Conservation (phyloP, 2,113 vertebrate species). For the Rhinopithecus roxellana region DNA sequence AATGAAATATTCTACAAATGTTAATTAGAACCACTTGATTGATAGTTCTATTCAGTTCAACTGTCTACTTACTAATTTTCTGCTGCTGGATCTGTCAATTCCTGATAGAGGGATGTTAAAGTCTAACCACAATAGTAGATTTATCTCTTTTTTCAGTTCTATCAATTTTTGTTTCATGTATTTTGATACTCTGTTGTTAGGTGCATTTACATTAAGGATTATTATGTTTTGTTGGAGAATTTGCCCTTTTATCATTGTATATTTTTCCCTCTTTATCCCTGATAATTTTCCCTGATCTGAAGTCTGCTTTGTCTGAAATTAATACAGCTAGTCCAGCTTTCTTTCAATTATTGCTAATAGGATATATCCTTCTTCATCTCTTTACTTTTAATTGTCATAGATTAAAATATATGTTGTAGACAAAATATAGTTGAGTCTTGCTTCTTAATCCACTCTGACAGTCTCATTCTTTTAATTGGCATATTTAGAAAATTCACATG, state of each 20-base stretch:
- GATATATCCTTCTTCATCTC: neutral
- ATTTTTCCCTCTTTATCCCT: neutral
- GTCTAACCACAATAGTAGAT: neutral
- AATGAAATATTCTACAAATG: neutral
- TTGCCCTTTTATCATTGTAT: neutral
- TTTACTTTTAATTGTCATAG: neutral
- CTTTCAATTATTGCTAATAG: neutral
- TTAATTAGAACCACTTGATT: neutral
- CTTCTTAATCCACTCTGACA: neutral
- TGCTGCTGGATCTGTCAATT: neutral
- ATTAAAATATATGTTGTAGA: neutral
- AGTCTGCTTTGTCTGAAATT: neutral
- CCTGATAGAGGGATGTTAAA: neutral
- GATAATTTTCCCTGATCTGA: neutral
- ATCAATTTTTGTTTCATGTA: neutral
- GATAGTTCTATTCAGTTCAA: neutral
- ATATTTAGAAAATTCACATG: neutral
- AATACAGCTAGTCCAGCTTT: neutral
- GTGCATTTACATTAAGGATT: neutral
- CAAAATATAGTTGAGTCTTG: neutral
- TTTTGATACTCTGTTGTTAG: constrained; percentile 9
- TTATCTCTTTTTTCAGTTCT: neutral
- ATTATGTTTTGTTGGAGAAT: neutral
- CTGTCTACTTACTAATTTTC: neutral
- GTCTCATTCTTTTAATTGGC: neutral